Base-by-base conservation (phyloP, 1,140 invertebrate species). In the Ceratoteleas bidentatus region DNA sequence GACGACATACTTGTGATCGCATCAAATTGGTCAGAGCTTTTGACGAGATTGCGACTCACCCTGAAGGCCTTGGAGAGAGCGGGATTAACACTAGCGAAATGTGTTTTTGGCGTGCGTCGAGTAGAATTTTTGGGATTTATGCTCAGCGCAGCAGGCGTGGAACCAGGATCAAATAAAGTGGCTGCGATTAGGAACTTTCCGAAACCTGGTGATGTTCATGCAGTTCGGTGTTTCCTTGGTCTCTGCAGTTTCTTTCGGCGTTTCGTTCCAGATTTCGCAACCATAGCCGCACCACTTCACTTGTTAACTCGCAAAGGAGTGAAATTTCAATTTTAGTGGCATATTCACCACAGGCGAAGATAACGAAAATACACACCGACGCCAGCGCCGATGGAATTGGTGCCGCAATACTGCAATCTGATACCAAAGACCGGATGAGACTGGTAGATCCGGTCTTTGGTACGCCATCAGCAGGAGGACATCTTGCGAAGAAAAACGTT, bases 1-100 rank as follows among this genome's bases (percentile, higher is more conserved):
- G 90, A 92, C 61, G 89, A 92, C 34, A 84, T 93, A 0, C 56
- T 92, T 2, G 83, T 93, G 2, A 3, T 50, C 4, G 49, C 49
- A 5, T 13, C 49, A 5, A 6, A 16, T 50, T 50, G 49, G 49
- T 4, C n/a, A 6, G 49, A 50, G 10, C 49, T 50, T 50, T 5
- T 50, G 13, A 3, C 6, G 16, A 14, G 49, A 50, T 6, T 50
- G 13, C 3, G 10, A 4, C 6, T 16, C 6, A 15, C 16, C 2
- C n/a, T 50, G 6, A 13, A 50, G 10, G 49, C 49, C 14, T 16
- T 50, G 49, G 16, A 16, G 6, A 16, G 6, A 16, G 49, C 4
- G 6, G 49, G 49, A 6, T 10, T 50, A 5, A 50, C n/a, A 4
- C 14, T 50, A 15, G 6, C 6, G 15, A 69, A 60, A 45, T 72